phyloP scores from a whole-genome alignment of 2,797 vertebrate species.

The Notolabrus celidotus region DNA sequence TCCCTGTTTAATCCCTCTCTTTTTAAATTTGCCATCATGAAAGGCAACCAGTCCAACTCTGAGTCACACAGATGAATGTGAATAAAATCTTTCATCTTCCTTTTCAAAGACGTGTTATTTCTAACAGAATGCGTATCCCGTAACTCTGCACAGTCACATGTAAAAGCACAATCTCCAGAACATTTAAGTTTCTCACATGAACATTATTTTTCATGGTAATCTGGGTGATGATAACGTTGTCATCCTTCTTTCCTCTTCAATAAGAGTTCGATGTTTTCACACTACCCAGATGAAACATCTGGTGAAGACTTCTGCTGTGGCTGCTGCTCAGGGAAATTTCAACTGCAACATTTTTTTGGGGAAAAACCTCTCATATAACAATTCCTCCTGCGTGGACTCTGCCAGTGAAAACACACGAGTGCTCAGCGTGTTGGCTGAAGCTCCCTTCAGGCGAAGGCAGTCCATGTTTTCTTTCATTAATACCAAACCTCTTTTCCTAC shows the following conservation, averaged over 20 bases:
- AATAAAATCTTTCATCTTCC: too few species aligned
- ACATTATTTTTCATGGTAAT: background rate
- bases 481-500: constrained; percentile 33
- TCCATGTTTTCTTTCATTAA: constrained; percentile 25
- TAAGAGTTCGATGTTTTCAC: background rate
- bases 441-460: constrained; percentile 31
- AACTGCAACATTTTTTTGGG: constrained; percentile 8
- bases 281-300: background rate
- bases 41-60: too few species aligned
- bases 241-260: background rate
- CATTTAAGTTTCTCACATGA: background rate
- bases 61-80: too few species aligned
- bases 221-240: background rate
- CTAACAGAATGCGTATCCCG: background rate
- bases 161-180: background rate
- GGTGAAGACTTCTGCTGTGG: background rate
- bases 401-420: constrained; percentile 47
- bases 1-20: too few species aligned
- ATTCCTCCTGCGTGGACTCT: constrained; percentile 25
- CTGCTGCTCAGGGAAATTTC: constrained; percentile 12
- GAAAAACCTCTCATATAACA: constrained; percentile 20
- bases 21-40: too few species aligned
- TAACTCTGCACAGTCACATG: background rate
- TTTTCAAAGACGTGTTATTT: background rate
- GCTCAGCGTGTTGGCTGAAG: constrained; percentile 17